A percentile compares a stretch with the other conserved stretches of the same genome.
phyloP scores from a whole-genome alignment of 2,797 vertebrate species.

The Delichon dasypus region DNA sequence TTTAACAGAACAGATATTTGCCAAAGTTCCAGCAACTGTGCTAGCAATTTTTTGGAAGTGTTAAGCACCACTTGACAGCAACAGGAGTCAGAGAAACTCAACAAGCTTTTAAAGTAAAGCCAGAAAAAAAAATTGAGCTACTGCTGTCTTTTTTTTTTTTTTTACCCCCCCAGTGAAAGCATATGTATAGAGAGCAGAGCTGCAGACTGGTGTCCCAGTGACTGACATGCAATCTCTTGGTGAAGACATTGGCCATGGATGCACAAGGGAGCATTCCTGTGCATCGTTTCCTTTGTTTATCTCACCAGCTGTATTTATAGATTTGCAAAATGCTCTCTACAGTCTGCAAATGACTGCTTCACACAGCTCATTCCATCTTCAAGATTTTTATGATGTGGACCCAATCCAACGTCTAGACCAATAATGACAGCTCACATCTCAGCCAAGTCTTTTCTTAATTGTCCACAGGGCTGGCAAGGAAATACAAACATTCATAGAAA shows the following conservation, averaged over 20 bases:
- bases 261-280: neutral
- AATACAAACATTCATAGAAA: slow-evolving; percentile 44
- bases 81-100: neutral
- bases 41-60: neutral
- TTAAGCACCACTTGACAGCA: slow-evolving; percentile 24
- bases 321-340: neutral
- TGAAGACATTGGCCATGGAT: neutral
- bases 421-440: slow-evolving; percentile 67
- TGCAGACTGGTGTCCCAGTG: neutral
- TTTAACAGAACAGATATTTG: neutral
- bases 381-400: slow-evolving; percentile 61
- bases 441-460: slow-evolving; percentile 72
- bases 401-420: slow-evolving; percentile 61
- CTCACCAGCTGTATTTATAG: neutral
- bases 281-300: neutral
- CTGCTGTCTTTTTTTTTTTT: neutral
- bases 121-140: neutral
- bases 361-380: slow-evolving; percentile 20
- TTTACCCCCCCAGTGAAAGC: neutral
- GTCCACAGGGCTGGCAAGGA: slow-evolving; percentile 62
- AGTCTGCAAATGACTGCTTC: neutral
- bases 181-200: neutral
- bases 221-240: neutral
- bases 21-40: neutral
- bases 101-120: slow-evolving; percentile 14